These are phyloP conservation scores for Lasioglossum baleicum DNA, from an alignment of 1,140 invertebrate genomes.

Conservation along the genomic window DNA sequence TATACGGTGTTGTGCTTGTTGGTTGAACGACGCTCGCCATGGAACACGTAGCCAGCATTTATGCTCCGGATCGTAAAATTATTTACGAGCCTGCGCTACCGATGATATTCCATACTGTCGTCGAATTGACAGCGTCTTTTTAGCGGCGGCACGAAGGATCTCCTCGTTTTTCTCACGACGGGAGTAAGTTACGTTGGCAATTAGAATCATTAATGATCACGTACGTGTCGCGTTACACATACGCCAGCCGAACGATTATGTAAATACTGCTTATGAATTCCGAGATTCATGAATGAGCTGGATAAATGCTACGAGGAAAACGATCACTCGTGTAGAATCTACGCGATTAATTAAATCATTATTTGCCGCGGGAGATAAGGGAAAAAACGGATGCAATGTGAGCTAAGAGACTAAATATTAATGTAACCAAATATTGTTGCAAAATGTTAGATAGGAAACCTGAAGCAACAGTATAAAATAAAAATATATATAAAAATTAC, in stretches of 20 bases:
- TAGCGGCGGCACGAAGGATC: no score
- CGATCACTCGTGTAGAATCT: neutral
- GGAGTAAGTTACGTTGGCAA: no score
- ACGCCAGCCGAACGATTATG: neutral
- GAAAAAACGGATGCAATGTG: no score
- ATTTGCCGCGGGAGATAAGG: neutral
- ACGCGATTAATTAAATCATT: neutral
- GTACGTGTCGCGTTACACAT: no score
- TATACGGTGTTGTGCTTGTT: neutral
- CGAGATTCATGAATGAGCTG: conserved; percentile 10
- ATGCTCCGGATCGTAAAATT: conserved; percentile 17
- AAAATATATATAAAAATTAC: no score
- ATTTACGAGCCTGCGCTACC: neutral
- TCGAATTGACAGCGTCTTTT: neutral
- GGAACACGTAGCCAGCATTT: neutral
- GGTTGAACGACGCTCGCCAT: conserved; percentile 2
- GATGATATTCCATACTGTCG: neutral
- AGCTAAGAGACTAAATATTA: no score
- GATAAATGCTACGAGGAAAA: neutral
- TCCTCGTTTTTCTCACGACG: no score
- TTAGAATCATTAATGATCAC: no score
- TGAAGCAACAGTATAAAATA: no score
- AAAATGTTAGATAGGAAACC: no score
- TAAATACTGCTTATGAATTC: neutral
- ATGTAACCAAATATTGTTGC: no score